Conservation (phyloP, 92 coral and sea anemone genomes). For the Heliopora coerulea region DNA sequence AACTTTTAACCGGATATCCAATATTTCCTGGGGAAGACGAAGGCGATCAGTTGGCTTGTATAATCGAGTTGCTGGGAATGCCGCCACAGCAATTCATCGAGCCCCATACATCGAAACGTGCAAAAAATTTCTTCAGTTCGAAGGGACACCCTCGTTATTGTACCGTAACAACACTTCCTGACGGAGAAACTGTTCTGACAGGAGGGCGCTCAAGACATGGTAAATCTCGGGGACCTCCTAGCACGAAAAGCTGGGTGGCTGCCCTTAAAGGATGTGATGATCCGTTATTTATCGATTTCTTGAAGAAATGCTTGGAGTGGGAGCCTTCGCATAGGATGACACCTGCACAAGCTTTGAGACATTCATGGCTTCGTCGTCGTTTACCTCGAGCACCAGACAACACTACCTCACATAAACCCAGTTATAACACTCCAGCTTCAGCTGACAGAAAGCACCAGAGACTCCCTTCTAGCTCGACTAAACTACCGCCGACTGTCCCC, state of each 20-base stretch:
- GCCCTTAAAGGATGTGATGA: conserved; percentile 97
- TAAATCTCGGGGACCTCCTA: conserved; percentile 90
- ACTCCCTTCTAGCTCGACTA: conserved; percentile 68
- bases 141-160: conserved; percentile 97
- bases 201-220: conserved; percentile 99
- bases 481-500: conserved; percentile 90
- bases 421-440: conserved; percentile 47
- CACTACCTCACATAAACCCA: conserved; percentile 35
- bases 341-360: conserved; percentile 94
- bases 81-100: conserved; percentile 81
- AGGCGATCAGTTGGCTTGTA: conserved; percentile 97
- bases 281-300: conserved; percentile 81
- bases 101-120: conserved; percentile 70
- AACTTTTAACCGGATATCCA: conserved; percentile 96
- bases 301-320: conserved; percentile 92
- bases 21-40: conserved; percentile 99
- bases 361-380: conserved; percentile 91
- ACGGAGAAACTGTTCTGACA: conserved; percentile 82
- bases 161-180: conserved; percentile 88
- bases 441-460: conserved; percentile 56
- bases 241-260: conserved; percentile 72
- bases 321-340: conserved; percentile 90
- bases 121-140: conserved; percentile 90
- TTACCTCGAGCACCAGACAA: conserved; percentile 95
- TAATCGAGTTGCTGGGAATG: conserved; percentile 83